phyloP scores from a whole-genome alignment of 2,888 invertebrate species.

The Galeruca laticollis region DNA sequence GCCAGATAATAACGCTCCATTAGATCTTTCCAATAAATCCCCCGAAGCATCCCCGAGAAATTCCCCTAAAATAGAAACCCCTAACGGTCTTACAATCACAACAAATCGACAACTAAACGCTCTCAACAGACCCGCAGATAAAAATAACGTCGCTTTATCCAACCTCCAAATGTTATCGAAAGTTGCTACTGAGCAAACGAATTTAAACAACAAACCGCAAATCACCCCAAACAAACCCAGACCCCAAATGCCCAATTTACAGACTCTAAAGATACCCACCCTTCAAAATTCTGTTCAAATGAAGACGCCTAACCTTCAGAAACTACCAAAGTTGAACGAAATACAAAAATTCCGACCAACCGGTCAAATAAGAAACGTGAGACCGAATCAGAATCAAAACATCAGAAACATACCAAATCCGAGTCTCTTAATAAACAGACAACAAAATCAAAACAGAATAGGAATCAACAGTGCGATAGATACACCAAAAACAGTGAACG shows the following conservation, averaged over 20 bases:
- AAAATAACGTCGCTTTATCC: conserved; percentile 58
- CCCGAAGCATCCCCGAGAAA: conserved; percentile 56
- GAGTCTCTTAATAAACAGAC: conserved; percentile 71
- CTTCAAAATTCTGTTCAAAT: conserved; percentile 43
- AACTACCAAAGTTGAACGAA: conserved; percentile 67
- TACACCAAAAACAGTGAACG: conserved; percentile 25
- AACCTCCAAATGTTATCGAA: conserved; percentile 71
- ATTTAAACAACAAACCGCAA: conserved; percentile 49
- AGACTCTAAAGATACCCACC: conserved; percentile 59
- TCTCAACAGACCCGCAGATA: conserved; percentile 40
- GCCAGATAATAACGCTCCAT: conserved; percentile 67
- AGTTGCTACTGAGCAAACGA: conserved; percentile 62
- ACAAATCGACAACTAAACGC: conserved; percentile 48
- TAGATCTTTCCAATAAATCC: conserved; percentile 68
- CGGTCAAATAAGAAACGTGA: conserved; percentile 58
- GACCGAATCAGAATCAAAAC: conserved; percentile 70
- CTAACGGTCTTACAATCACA: conserved; percentile 52
- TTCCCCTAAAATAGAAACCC: conserved; percentile 55
- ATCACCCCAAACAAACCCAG: conserved; percentile 49
- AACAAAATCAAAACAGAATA: conserved; percentile 63
- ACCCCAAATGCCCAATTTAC: conserved; percentile 62
- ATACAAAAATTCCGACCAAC: conserved; percentile 63
- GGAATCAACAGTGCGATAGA: conserved; percentile 42
- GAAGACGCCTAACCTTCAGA: conserved; percentile 56
- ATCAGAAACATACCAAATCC: conserved; percentile 76